Evolutionary conservation across 2,888 invertebrate genomes (phyloP), one percentile per base, ranked within the genome.

Genomic region (Phragmatobia fuliginosa): DNA sequence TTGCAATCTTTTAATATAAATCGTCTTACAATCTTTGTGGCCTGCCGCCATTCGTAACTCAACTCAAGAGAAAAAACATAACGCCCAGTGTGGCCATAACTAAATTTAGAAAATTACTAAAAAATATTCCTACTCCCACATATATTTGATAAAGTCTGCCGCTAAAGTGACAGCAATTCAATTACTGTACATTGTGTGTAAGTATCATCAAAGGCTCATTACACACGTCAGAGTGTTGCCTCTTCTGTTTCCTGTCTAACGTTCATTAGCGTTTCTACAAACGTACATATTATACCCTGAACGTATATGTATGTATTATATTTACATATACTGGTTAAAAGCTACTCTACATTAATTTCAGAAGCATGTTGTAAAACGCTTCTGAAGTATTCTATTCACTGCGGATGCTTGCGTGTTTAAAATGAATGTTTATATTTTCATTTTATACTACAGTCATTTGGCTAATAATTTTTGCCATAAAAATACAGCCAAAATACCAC

Each of bases 181-280:
- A 66, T 73, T 67, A 74, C 62, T 64, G 70, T 62, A 72, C 72
- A 64, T 76, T 79, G 70, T 72, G 76, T 70, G 70, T 67, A 75
- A 74, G 69, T 75, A 79, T 80, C 81, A 85, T 87, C 81, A 85
- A 83, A 79, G 69, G 70, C 79, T 83, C 84, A 77, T 85, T 86
- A 81, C 81, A 80, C 73, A 79, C 77, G 71, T 81, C 83, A 77
- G 77, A 64, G 41, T 59, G 25, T 6, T 59, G 36, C 62, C 56
- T 60, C 65, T 63, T 62, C 72, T 56, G 33, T 61, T 70, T 72
- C 75, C 77, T 71, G 69, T 72, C 70, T 66, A 76, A 69, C 74
- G 71, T 76, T 78, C 77, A 81, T 82, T 81, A 84, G 82, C 70
- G 73, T 61, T 71, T 69, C 63, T 64, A 75, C 41, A 66, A 59